phyloP scores from a whole-genome alignment of 2,797 vertebrate genomes.

The Cottoperca gobio region DNA sequence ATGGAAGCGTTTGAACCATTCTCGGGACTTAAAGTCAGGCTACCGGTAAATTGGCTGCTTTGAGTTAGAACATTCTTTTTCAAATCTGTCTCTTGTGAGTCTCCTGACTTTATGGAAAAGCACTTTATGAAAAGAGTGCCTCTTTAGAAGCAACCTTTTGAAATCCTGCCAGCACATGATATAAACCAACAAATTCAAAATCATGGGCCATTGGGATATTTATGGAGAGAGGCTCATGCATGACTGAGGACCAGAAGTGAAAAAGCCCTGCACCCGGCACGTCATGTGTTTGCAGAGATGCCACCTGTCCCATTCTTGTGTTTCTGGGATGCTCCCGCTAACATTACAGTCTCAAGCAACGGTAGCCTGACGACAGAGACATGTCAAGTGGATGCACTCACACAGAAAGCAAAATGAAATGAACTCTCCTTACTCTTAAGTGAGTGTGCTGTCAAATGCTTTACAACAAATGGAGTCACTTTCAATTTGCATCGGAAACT shows the following conservation, averaged over 20 bases:
- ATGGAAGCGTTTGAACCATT: neutral
- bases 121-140: no score
- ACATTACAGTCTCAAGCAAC: neutral
- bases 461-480: conserved; percentile 10
- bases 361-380: conserved; percentile 58
- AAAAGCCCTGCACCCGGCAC: conserved; percentile 13
- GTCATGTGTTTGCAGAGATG: conserved; percentile 63
- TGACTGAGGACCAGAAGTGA: conserved; percentile 37
- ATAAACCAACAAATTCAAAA: conserved; percentile 34
- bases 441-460: conserved; percentile 14
- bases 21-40: neutral
- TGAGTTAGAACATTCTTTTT: neutral
- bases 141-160: conserved; percentile 9
- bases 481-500: neutral
- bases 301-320: conserved; percentile 72
- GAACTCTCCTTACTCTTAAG: conserved; percentile 7
- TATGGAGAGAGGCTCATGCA: conserved; percentile 43
- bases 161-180: conserved; percentile 28
- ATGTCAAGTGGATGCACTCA: conserved; percentile 40
- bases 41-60: neutral
- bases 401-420: conserved; percentile 25
- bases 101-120: neutral
- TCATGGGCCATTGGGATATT: conserved; percentile 24
- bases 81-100: neutral
- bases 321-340: conserved; percentile 56